phyloP scores from a whole-genome alignment of 2,797 vertebrate genomes.

The Hypotaenidia okinawae region DNA sequence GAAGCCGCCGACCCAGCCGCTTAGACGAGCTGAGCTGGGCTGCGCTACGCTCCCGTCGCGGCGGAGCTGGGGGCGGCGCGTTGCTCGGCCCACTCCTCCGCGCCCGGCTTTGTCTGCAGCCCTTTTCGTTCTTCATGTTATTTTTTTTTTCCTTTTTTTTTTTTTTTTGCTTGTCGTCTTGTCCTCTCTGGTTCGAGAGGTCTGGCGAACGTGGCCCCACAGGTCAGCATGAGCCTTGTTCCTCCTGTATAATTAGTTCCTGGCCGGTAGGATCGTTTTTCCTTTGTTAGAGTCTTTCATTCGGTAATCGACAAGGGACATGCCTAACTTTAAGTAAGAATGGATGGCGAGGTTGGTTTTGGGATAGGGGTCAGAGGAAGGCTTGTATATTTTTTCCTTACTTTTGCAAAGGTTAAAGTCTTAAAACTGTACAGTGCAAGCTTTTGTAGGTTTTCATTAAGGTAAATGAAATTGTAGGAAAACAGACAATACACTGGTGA shows the following conservation, averaged over 20 bases:
- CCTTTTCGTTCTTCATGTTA: rapidly evolving
- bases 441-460: background rate
- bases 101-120: conserved; percentile 22
- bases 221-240: background rate
- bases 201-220: background rate
- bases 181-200: rapidly evolving
- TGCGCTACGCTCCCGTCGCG: background rate
- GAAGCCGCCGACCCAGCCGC: background rate
- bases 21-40: background rate
- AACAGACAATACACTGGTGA: background rate
- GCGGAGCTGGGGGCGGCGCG: background rate
- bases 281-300: conserved; percentile 28
- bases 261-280: background rate
- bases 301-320: background rate
- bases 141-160: rapidly evolving
- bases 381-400: background rate
- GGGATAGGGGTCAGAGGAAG: background rate
- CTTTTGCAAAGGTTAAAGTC: background rate
- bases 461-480: background rate
- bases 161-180: background rate
- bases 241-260: background rate
- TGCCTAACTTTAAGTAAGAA: background rate
- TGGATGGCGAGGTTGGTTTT: background rate
- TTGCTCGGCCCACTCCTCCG: background rate
- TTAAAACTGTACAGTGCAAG: background rate